A percentile compares a stretch with the other conserved stretches of the same genome.
phyloP scores from a whole-genome alignment of 2,797 vertebrate genomes.

The Hozukius guyotensis region DNA sequence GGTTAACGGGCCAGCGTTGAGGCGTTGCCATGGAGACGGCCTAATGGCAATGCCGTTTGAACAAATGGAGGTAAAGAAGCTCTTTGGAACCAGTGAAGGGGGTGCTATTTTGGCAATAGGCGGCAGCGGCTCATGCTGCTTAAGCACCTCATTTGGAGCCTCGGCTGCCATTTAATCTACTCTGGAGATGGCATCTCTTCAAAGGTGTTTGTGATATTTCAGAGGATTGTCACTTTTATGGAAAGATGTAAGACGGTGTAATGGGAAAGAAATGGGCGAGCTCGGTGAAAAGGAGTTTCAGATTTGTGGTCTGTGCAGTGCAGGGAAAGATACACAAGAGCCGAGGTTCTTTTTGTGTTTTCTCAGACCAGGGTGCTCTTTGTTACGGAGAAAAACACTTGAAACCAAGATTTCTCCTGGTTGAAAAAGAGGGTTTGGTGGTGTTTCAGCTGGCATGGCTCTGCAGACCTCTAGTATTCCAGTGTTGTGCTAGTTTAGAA shows the following conservation, averaged over 20 bases:
- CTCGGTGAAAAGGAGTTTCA: neutral
- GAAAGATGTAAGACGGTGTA: conserved; percentile 40
- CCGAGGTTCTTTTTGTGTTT: neutral
- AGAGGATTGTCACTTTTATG: conserved; percentile 60
- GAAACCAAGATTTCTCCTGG: neutral
- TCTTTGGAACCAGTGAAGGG: conserved; percentile 62
- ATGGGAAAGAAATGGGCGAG: conserved; percentile 47
- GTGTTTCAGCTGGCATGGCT: neutral
- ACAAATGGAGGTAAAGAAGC: conserved; percentile 69
- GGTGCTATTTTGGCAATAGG: conserved; percentile 65
- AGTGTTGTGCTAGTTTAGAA: neutral
- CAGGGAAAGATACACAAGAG: conserved; percentile 8
- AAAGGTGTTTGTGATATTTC: conserved; percentile 65
- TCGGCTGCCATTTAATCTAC: conserved; percentile 61
- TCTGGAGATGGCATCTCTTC: conserved; percentile 62
- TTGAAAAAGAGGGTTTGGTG: neutral
- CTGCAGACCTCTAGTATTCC: neutral
- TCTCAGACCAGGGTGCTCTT: neutral
- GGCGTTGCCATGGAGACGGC: conserved; percentile 72
- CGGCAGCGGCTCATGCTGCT: conserved; percentile 66
- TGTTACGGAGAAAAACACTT: neutral
- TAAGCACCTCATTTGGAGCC: conserved; percentile 72
- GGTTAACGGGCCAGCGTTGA: conserved; percentile 64
- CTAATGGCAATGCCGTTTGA: conserved; percentile 65
- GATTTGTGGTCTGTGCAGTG: neutral